Conservation (phyloP, 53 echinoderm and acorn worm genomes). For the Holothuria scabra region DNA sequence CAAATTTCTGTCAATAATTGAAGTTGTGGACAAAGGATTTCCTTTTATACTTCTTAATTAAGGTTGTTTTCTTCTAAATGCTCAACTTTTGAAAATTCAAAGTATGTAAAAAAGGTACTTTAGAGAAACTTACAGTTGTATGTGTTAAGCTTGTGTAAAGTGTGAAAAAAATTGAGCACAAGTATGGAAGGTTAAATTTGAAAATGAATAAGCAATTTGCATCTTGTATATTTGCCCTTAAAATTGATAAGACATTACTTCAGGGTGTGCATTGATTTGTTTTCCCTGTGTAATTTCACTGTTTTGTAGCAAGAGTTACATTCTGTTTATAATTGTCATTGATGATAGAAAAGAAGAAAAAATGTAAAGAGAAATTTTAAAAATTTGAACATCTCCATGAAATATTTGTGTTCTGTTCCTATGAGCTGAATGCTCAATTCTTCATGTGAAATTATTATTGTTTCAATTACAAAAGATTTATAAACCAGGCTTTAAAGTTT, state of each 20-base stretch:
- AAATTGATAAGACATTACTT: not conserved
- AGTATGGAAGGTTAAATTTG: too few species aligned
- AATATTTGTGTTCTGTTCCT: not conserved
- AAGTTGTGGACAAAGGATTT: too few species aligned
- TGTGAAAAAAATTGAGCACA: not conserved
- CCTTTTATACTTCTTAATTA: too few species aligned
- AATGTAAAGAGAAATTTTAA: conserved; percentile 35
- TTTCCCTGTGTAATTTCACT: conserved; percentile 23
- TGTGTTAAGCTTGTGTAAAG: conserved; percentile 21
- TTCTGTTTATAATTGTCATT: conserved; percentile 44
- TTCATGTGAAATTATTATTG: too few species aligned
- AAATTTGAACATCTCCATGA: not conserved
- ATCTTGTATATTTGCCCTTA: too few species aligned
- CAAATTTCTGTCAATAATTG: too few species aligned
- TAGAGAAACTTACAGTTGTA: conserved; percentile 24
- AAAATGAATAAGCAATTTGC: too few species aligned
- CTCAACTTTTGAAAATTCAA: too few species aligned
- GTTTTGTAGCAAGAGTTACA: conserved; percentile 46
- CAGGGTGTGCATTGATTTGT: conserved; percentile 37
- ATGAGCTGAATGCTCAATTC: too few species aligned
- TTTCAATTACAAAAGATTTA: too few species aligned
- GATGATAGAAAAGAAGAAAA: conserved; percentile 40
- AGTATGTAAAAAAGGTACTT: conserved; percentile 5
- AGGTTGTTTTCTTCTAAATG: too few species aligned
- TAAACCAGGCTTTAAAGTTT: too few species aligned